Evolutionary conservation across 2,113 vertebrate genomes (phyloP).

Genomic region (Ia io): DNA sequence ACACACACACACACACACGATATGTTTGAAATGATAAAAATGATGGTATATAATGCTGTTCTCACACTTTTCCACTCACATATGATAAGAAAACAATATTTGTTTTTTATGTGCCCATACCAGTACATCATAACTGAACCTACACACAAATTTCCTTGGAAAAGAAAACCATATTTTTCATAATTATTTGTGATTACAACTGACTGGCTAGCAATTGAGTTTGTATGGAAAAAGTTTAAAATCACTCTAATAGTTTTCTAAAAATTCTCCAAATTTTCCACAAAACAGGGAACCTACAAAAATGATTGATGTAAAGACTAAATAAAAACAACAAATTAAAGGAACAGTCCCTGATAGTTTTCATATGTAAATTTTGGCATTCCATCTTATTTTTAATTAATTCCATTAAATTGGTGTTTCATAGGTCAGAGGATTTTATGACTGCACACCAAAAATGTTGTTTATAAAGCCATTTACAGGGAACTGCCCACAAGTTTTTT

Average conservation of each 20-base stretch:
- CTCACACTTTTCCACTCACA: not conserved
- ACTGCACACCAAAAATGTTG: conserved; percentile 65
- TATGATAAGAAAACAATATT: not conserved
- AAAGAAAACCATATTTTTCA: conserved; percentile 2
- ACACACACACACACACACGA: not conserved
- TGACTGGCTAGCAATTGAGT: not conserved
- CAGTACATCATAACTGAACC: not conserved
- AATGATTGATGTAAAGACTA: conserved; percentile 62
- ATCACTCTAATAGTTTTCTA: conserved; percentile 13
- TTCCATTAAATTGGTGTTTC: conserved; percentile 64
- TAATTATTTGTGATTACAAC: conserved; percentile 34
- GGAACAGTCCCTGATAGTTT: conserved; percentile 66
- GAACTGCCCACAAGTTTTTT: conserved; percentile 63
- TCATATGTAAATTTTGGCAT: conserved; percentile 77
- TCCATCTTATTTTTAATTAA: conserved; percentile 70
- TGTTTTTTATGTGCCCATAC: not conserved
- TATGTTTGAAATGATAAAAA: not conserved
- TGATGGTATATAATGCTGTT: not conserved
- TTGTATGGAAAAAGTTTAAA: conserved; percentile 52
- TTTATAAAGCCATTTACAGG: conserved; percentile 67
- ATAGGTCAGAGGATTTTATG: conserved; percentile 75
- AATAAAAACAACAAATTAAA: conserved; percentile 71
- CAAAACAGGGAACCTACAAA: conserved; percentile 54
- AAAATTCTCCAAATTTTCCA: conserved; percentile 38
- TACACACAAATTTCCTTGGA: not conserved